Conservation (phyloP, 2,797 vertebrate genomes). For the Falco peregrinus region DNA sequence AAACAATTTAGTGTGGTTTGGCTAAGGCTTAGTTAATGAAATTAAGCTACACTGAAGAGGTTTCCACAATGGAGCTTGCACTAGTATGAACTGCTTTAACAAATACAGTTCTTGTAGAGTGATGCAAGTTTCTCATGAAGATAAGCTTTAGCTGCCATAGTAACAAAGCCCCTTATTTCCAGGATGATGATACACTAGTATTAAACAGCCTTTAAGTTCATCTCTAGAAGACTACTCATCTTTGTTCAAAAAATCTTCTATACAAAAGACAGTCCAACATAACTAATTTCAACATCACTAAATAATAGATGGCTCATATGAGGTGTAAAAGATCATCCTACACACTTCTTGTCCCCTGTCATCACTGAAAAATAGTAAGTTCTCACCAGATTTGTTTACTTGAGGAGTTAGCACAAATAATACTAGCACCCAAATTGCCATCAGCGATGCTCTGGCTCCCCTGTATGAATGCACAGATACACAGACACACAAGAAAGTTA, state of each 20-base stretch:
- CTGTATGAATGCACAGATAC: background rate
- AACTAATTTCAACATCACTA: background rate
- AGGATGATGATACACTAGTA: background rate
- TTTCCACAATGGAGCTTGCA: background rate
- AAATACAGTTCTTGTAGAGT: background rate
- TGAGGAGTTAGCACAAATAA: background rate
- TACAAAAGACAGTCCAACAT: background rate
- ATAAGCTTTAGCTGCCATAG: background rate
- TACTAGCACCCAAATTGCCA: background rate
- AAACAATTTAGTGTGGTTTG: background rate
- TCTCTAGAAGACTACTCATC: background rate
- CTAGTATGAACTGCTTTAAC: background rate
- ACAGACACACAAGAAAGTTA: background rate
- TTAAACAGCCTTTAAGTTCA: background rate
- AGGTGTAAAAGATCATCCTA: background rate
- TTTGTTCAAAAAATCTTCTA: background rate
- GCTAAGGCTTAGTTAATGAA: background rate
- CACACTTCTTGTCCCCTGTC: background rate
- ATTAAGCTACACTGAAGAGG: background rate
- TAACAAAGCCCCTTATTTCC: conserved; percentile 3
- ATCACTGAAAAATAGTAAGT: background rate
- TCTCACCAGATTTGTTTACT: background rate
- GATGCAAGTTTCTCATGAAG: background rate
- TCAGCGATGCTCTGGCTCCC: background rate
- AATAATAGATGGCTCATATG: background rate